Conservation (phyloP, 2,113 vertebrate species). For the Chrysemys picta region DNA sequence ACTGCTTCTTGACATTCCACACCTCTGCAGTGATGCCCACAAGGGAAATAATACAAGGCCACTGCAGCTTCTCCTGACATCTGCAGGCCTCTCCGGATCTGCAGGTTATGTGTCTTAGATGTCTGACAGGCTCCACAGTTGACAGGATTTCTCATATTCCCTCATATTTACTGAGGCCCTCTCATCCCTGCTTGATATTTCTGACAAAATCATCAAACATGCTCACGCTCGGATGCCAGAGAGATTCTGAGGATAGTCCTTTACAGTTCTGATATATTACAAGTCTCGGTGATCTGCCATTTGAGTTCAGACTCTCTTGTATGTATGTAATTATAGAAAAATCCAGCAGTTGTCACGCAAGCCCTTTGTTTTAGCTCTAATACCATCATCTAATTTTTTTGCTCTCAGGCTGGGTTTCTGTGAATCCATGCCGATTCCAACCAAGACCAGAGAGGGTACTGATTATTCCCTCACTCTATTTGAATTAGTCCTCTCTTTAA, state of each 20-base stretch:
- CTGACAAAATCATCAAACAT: neutral
- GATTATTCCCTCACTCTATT: neutral
- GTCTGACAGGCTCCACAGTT: neutral
- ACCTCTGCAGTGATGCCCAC: neutral
- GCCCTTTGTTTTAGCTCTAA: neutral
- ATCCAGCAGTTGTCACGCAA: neutral
- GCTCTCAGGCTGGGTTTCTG: neutral
- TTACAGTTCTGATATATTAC: neutral
- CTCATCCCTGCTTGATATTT: neutral
- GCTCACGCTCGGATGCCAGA: neutral
- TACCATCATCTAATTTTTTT: neutral
- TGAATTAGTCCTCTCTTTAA: neutral
- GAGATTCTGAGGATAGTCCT: neutral
- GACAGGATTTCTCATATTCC: neutral
- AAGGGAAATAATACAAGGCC: neutral
- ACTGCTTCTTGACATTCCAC: neutral
- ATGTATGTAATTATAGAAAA: neutral
- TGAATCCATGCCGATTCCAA: neutral
- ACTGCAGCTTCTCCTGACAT: neutral
- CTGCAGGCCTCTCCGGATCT: neutral
- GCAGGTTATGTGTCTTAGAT: neutral
- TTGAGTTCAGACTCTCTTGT: neutral
- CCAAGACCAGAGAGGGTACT: neutral
- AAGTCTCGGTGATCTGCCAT: neutral
- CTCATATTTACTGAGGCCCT: neutral